phyloP scores from a whole-genome alignment of 2,113 vertebrate species.

The Brachyhypopomus gauderio region DNA sequence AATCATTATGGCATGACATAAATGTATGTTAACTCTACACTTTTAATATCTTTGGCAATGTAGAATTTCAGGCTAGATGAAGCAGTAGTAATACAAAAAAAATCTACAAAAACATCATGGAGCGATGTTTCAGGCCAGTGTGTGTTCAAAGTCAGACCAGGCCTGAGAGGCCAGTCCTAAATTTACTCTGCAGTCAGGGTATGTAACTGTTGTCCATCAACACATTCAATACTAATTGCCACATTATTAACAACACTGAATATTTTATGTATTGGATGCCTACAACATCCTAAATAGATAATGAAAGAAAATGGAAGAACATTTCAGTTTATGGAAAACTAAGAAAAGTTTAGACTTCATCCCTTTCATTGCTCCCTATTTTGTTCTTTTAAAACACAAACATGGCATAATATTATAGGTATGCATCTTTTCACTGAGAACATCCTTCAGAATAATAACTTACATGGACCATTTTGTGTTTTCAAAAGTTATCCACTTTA shows the following conservation, averaged over 20 bases:
- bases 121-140: not conserved
- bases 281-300: not conserved
- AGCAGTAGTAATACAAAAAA: not conserved
- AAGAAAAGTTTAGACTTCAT: not conserved
- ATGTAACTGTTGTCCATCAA: not conserved
- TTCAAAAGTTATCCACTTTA: not conserved
- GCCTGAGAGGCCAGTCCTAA: no score
- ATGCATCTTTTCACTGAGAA: not conserved
- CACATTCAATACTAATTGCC: constrained; percentile 13
- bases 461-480: not conserved
- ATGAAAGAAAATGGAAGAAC: not conserved
- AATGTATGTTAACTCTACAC: not conserved
- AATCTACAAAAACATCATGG: not conserved
- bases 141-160: no score
- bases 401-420: not conserved
- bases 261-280: not conserved
- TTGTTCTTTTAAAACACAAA: not conserved
- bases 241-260: constrained; percentile 23
- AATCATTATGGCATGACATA: not conserved
- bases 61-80: constrained; percentile 7
- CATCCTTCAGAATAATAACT: not conserved
- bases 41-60: constrained; percentile 9
- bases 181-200: not conserved
- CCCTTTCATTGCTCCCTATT: not conserved
- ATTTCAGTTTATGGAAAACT: not conserved